Percentiles rank a stretch among this genome's conserved stretches.
Evolutionary conservation across 2,888 invertebrate species (phyloP).

Genomic region (Papilio demoleus): DNA sequence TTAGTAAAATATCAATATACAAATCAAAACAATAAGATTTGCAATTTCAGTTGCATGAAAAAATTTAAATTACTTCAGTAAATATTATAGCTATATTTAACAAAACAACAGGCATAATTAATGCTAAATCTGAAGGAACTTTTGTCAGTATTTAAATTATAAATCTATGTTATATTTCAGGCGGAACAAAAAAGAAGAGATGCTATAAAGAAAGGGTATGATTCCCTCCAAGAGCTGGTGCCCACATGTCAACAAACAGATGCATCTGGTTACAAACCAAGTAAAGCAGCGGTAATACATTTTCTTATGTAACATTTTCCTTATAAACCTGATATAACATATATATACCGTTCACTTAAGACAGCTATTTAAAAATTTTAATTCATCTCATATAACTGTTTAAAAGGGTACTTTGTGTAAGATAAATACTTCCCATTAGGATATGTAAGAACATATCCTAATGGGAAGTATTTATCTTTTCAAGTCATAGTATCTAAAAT

Average conservation of each 20-base stretch:
- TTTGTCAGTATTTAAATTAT: background rate
- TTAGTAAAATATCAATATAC: background rate
- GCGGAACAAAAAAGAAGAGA: conserved; percentile 98
- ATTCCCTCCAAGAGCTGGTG: conserved; percentile 95
- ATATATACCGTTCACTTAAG: no score
- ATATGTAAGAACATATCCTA: no score
- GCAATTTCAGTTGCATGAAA: no score
- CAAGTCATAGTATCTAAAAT: no score
- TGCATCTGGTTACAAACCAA: conserved; percentile 95
- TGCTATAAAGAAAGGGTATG: conserved; percentile 98
- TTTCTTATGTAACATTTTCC: background rate
- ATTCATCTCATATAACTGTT: no score
- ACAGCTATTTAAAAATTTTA: no score
- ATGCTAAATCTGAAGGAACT: background rate
- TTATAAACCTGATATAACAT: background rate
- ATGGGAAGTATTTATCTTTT: no score
- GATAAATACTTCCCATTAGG: no score
- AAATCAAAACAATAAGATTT: background rate
- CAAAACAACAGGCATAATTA: background rate
- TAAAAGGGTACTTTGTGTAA: no score
- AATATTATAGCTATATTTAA: background rate
- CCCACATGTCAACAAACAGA: conserved; percentile 97
- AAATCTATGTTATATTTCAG: conserved; percentile 68
- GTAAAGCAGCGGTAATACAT: conserved; percentile 92
- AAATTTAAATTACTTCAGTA: no score